Percentiles rank a stretch among this genome's conserved stretches.
Conservation (phyloP, 2,888 invertebrate genomes). For the Oligia latruncula region DNA sequence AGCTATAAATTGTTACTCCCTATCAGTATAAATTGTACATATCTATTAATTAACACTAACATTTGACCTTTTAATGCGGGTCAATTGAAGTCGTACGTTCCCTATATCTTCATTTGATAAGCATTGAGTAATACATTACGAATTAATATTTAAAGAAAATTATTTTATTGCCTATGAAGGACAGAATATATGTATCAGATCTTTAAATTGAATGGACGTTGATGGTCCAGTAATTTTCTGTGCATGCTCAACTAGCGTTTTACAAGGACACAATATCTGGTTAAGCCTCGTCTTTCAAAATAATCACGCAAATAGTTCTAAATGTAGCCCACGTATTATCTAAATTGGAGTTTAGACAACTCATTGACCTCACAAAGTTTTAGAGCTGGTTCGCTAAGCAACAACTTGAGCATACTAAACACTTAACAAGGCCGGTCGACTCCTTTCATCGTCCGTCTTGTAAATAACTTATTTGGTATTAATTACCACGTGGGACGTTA, state of each 20-base stretch:
- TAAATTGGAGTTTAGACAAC: slow-evolving; percentile 22
- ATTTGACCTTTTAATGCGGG: slow-evolving; percentile 52
- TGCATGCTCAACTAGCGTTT: not conserved
- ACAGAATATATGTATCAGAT: not conserved
- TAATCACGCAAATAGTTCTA: not conserved
- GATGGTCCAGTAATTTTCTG: not conserved
- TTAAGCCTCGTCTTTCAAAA: not conserved
- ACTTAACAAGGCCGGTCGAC: slow-evolving; percentile 47
- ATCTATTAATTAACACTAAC: slow-evolving; percentile 53
- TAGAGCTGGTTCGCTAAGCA: slow-evolving; percentile 37
- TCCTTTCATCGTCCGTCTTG: slow-evolving; percentile 58
- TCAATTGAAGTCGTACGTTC: slow-evolving; percentile 56
- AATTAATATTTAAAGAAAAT: not conserved
- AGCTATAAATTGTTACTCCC: not conserved
- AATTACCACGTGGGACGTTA: slow-evolving; percentile 81
- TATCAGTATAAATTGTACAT: slow-evolving; percentile 27
- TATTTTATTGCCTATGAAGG: not conserved
- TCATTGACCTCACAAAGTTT: slow-evolving; percentile 49
- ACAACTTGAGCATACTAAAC: slow-evolving; percentile 40
- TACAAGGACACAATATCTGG: not conserved
- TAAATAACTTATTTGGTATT: slow-evolving; percentile 74
- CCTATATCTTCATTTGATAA: slow-evolving; percentile 38
- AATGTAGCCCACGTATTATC: not conserved
- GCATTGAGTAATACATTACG: slow-evolving; percentile 5
- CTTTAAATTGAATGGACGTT: not conserved